phyloP scores from a whole-genome alignment of 1,140 invertebrate genomes.

The Solenopsis invicta region DNA sequence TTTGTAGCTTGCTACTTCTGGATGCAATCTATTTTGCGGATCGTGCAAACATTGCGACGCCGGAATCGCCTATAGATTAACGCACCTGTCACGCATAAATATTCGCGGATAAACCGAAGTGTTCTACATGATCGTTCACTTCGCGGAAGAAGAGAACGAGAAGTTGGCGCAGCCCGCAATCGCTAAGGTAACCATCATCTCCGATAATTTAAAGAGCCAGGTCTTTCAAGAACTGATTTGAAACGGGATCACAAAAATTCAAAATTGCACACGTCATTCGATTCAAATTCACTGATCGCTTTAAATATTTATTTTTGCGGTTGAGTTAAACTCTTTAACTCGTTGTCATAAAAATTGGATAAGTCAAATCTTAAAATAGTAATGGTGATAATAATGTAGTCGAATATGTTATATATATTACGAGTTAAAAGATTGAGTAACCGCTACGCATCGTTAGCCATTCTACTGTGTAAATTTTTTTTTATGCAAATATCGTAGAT shows the following conservation, averaged over 20 bases:
- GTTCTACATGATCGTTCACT: slow-evolving; percentile 20
- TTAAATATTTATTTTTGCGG: neutral
- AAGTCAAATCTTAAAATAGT: slow-evolving; percentile 2
- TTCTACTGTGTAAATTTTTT: neutral
- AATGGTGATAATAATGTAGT: neutral
- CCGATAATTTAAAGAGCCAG: slow-evolving; percentile 41
- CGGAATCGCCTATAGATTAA: slow-evolving; percentile 44
- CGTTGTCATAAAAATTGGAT: neutral
- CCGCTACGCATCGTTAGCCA: neutral
- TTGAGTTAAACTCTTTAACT: neutral
- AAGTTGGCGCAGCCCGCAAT: slow-evolving; percentile 63
- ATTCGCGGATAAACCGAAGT: slow-evolving; percentile 54
- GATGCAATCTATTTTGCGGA: slow-evolving; percentile 42
- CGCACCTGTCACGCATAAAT: slow-evolving; percentile 60
- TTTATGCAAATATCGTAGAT: neutral
- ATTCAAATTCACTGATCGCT: slow-evolving; percentile 1
- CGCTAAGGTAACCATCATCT: slow-evolving; percentile 48
- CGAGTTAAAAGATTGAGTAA: neutral
- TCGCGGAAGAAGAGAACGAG: slow-evolving; percentile 57
- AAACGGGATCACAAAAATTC: slow-evolving; percentile 29
- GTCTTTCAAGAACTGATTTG: slow-evolving; percentile 64
- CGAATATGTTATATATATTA: neutral
- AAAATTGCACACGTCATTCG: neutral
- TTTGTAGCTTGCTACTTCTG: neutral
- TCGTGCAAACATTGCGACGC: neutral